Evolutionary conservation across 1,140 invertebrate genomes (phyloP).

Genomic region (Meloidogyne chitwoodi): DNA sequence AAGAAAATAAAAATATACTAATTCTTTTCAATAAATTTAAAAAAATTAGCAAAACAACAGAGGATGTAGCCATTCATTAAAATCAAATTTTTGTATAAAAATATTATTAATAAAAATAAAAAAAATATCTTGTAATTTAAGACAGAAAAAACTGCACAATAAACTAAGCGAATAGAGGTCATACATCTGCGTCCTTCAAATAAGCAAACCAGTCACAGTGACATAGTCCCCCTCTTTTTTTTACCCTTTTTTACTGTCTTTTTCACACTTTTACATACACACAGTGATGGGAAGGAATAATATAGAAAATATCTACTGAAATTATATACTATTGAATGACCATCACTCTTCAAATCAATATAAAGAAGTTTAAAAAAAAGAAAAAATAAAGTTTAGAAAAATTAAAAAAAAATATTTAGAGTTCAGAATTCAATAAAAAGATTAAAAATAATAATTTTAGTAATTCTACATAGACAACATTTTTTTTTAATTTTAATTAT

Average conservation of each 20-base stretch:
- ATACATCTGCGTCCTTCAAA: neutral
- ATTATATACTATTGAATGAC: neutral
- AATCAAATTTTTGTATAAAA: too few relatives aligned
- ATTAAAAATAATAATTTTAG: too few relatives aligned
- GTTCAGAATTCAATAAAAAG: too few relatives aligned
- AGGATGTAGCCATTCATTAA: too few relatives aligned
- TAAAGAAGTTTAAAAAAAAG: neutral
- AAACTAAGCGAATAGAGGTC: neutral
- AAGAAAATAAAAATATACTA: too few relatives aligned
- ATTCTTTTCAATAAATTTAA: too few relatives aligned
- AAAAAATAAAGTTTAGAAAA: too few relatives aligned
- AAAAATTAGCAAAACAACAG: too few relatives aligned
- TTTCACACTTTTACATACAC: neutral
- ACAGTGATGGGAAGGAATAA: neutral
- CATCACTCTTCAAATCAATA: neutral
- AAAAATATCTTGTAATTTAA: neutral
- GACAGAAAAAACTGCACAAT: neutral
- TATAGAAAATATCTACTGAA: neutral
- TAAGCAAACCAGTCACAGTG: neutral
- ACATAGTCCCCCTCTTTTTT: neutral
- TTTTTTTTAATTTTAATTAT: conserved; percentile 61
- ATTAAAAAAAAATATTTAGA: too few relatives aligned
- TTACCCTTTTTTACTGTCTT: neutral
- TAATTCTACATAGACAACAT: too few relatives aligned
- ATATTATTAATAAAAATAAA: too few relatives aligned